Percentiles rank a stretch among this genome's conserved stretches.
Conservation (phyloP, 2,113 vertebrate species). For the Anthoscopus minutus region DNA sequence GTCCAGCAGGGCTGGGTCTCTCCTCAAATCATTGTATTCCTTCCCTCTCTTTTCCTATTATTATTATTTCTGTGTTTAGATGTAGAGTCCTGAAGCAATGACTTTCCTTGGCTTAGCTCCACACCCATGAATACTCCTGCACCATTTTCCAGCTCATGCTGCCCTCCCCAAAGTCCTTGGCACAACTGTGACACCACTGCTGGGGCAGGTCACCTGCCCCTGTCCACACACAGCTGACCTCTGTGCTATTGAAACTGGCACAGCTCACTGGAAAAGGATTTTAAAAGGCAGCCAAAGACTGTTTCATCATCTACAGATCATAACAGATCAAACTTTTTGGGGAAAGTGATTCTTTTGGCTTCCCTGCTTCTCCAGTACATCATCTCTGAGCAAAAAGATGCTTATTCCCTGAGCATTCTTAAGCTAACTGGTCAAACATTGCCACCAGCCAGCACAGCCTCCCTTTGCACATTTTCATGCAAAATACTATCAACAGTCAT, state of each 20-base stretch:
- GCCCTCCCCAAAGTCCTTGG: rapidly evolving
- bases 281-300: background rate
- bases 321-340: background rate
- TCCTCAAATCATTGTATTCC: background rate
- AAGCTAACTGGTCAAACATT: background rate
- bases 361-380: background rate
- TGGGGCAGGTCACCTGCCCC: background rate
- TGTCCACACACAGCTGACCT: background rate
- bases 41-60: background rate
- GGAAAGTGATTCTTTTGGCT: background rate
- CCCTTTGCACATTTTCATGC: background rate
- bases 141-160: background rate
- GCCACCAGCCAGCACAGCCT: background rate
- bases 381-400: background rate
- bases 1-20: background rate
- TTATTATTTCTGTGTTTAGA: background rate
- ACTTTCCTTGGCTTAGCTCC: background rate
- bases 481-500: background rate
- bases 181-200: background rate
- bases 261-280: background rate
- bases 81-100: background rate
- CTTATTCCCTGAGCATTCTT: background rate
- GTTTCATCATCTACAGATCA: background rate
- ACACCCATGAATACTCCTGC: background rate
- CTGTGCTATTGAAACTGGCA: rapidly evolving